Evolutionary conservation across 2,113 vertebrate species (phyloP).

Genomic region (Halcyon senegalensis): DNA sequence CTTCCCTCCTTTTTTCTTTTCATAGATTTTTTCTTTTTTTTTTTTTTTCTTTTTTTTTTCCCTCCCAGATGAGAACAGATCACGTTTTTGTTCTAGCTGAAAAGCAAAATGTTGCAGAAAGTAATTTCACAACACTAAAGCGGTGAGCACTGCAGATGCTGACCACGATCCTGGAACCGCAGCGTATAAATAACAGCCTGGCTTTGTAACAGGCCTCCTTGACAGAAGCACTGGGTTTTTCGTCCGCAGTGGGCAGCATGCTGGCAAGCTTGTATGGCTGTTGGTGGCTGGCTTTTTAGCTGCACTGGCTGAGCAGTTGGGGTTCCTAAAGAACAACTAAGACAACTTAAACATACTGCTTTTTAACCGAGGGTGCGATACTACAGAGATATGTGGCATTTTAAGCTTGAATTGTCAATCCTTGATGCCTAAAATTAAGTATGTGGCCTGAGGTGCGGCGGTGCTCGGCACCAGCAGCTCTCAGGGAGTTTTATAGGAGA

Average conservation of each 20-base stretch:
- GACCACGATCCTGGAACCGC: conserved; percentile 33
- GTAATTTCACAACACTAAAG: not conserved
- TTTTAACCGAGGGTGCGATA: conserved; percentile 78
- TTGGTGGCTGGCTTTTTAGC: conserved; percentile 90
- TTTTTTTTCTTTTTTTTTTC: not conserved
- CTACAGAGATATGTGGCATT: conserved; percentile 71
- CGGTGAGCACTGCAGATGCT: conserved; percentile 9
- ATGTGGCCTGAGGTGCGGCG: not conserved
- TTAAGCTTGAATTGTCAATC: conserved; percentile 67
- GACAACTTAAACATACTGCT: conserved; percentile 76
- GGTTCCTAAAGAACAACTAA: conserved; percentile 65
- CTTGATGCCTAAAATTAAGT: conserved; percentile 62
- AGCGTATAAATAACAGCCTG: conserved; percentile 63
- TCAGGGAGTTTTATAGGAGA: not conserved
- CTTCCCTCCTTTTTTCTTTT: not conserved
- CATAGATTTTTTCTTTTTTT: too few species aligned
- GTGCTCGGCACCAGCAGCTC: conserved; percentile 19
- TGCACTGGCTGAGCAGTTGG: conserved; percentile 81
- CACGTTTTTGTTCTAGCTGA: conserved; percentile 31
- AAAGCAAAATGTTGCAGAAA: not conserved
- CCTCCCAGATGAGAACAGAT: not conserved
- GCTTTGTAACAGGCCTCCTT: conserved; percentile 63
- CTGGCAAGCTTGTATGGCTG: conserved; percentile 88
- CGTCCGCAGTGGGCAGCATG: conserved; percentile 82
- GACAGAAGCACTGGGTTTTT: conserved; percentile 70